Evolutionary conservation across 2,113 vertebrate genomes (phyloP).

Genomic region (Percina caprodes): DNA sequence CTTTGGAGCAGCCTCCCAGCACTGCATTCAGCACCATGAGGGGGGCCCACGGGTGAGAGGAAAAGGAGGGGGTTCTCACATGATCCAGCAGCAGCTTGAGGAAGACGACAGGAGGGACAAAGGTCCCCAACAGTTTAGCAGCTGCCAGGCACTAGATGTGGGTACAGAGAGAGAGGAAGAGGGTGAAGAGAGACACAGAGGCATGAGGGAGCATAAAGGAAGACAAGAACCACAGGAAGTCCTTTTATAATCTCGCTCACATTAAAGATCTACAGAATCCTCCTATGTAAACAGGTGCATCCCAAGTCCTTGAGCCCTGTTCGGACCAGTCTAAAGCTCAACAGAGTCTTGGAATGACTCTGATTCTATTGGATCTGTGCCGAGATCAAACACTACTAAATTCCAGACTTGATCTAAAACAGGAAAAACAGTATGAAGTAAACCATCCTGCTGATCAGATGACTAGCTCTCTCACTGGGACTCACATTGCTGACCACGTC

Average conservation of each 20-base stretch:
- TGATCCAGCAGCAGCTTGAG: slow-evolving; percentile 88
- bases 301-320: slow-evolving; percentile 60
- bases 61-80: slow-evolving; percentile 78
- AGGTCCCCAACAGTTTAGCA: slow-evolving; percentile 89
- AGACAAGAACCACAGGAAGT: slow-evolving; percentile 40
- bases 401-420: not conserved
- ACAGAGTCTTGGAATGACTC: slow-evolving; percentile 55
- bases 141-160: slow-evolving; percentile 85
- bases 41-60: slow-evolving; percentile 82
- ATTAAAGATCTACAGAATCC: slow-evolving; percentile 50
- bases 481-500: slow-evolving; percentile 89
- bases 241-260: slow-evolving; percentile 20
- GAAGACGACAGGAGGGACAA: slow-evolving; percentile 90
- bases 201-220: slow-evolving; percentile 6
- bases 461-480: slow-evolving; percentile 33
- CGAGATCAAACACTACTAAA: not conserved
- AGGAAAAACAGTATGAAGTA: not conserved
- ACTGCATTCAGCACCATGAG: slow-evolving; percentile 88
- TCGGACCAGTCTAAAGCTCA: slow-evolving; percentile 21
- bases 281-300: slow-evolving; percentile 64
- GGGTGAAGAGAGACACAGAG: slow-evolving; percentile 11
- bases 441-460: slow-evolving; percentile 3
- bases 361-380: not conserved
- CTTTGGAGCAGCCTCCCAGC: slow-evolving; percentile 86
- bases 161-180: slow-evolving; percentile 20